Percentiles rank a stretch among this genome's conserved stretches.
phyloP scores from a whole-genome alignment of 2,888 invertebrate species.

The Azorinus chamasolen region DNA sequence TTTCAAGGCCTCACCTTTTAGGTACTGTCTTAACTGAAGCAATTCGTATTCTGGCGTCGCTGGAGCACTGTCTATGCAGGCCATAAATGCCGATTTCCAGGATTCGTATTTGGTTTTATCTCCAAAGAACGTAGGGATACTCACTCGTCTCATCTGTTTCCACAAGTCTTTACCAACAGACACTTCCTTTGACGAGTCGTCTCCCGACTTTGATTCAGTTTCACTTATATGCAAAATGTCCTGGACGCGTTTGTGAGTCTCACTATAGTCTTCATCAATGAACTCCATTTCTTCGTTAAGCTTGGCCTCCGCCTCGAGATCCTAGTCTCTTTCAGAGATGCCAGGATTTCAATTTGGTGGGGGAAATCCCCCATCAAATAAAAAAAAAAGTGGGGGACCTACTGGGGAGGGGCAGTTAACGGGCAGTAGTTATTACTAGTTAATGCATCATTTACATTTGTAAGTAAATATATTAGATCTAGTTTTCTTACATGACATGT shows the following conservation, averaged over 20 bases:
- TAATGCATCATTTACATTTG: too few species aligned
- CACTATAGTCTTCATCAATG: background rate
- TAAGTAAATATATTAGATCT: too few species aligned
- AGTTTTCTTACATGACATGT: too few species aligned
- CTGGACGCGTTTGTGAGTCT: constrained; percentile 1
- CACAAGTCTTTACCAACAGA: constrained; percentile 46
- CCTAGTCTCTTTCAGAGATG: too few species aligned
- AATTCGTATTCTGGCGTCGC: constrained; percentile 27
- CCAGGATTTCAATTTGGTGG: too few species aligned
- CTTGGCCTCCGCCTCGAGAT: background rate
- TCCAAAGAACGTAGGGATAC: constrained; percentile 50
- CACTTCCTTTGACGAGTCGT: too few species aligned
- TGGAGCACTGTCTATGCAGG: constrained; percentile 49
- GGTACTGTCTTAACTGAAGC: constrained; percentile 36
- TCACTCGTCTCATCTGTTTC: constrained; percentile 48
- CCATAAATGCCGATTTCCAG: constrained; percentile 32
- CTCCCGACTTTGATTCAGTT: too few species aligned
- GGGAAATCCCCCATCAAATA: too few species aligned
- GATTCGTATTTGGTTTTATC: constrained; percentile 37
- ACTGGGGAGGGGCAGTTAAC: too few species aligned
- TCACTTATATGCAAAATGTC: too few species aligned
- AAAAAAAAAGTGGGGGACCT: too few species aligned
- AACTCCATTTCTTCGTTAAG: background rate
- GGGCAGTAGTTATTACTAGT: too few species aligned
- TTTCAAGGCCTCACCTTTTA: constrained; percentile 19